Evolutionary conservation across 2,113 vertebrate genomes (phyloP).

Genomic region (Loxodonta africana): DNA sequence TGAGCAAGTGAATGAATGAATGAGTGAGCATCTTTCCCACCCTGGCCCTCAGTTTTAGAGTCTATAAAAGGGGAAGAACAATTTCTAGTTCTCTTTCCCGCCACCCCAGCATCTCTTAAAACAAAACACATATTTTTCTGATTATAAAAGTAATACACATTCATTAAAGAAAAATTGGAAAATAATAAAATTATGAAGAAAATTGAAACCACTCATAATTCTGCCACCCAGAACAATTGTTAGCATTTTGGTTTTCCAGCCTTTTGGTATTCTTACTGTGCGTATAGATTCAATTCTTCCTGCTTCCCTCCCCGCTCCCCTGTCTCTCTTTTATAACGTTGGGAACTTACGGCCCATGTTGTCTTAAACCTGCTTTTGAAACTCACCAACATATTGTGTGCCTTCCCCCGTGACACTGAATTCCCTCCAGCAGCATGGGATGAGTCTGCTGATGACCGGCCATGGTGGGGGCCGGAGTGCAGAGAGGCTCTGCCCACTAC

Average conservation of each 20-base stretch:
- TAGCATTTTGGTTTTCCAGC: not conserved
- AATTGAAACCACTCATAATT: slow-evolving; percentile 79
- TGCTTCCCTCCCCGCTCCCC: rapidly evolving
- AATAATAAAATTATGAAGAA: slow-evolving; percentile 82
- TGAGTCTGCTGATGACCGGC: rapidly evolving
- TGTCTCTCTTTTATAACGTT: not conserved
- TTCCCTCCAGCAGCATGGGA: not conserved
- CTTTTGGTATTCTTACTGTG: not conserved
- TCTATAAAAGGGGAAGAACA: slow-evolving; percentile 27
- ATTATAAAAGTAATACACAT: slow-evolving; percentile 78
- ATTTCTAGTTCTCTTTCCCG: not conserved
- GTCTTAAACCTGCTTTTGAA: slow-evolving; percentile 18
- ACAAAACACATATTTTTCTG: slow-evolving; percentile 76
- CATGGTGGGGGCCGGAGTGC: not conserved
- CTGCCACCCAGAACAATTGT: slow-evolving; percentile 77
- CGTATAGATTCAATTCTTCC: not conserved
- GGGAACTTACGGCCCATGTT: not conserved
- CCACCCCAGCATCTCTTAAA: not conserved
- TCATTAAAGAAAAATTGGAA: slow-evolving; percentile 80
- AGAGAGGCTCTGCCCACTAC: not conserved
- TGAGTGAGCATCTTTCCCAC: not conserved
- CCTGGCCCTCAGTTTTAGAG: slow-evolving; percentile 19
- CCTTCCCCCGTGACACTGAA: not conserved
- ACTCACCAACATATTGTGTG: not conserved
- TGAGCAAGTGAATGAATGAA: not conserved